Conservation (phyloP, 2,797 vertebrate species). For the Botia almorhae region DNA sequence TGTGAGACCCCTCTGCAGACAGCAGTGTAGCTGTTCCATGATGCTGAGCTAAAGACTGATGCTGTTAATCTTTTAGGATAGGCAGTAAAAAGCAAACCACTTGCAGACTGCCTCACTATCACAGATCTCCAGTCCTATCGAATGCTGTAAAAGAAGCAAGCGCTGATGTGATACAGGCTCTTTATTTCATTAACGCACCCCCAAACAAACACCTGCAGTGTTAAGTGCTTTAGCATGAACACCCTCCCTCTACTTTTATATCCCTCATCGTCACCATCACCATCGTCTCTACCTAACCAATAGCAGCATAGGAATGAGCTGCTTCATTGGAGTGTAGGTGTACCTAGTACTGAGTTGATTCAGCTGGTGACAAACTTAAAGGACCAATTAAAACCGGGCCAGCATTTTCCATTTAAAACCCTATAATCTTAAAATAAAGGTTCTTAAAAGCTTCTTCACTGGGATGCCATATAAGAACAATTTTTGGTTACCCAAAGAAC, state of each 20-base stretch:
- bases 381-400: too few relatives aligned
- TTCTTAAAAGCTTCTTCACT: too few relatives aligned
- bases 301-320: neutral
- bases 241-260: constrained; percentile 7
- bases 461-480: too few relatives aligned
- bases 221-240: constrained; percentile 59
- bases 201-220: constrained; percentile 57
- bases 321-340: too few relatives aligned
- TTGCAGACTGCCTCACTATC: constrained; percentile 54
- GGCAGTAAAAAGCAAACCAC: constrained; percentile 69
- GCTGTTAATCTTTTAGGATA: constrained; percentile 76
- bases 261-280: constrained; percentile 27
- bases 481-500: too few relatives aligned
- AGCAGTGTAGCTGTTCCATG: constrained; percentile 61
- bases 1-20: constrained; percentile 45
- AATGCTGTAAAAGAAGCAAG: constrained; percentile 60
- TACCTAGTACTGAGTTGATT: too few relatives aligned
- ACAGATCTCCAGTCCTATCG: constrained; percentile 51
- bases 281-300: constrained; percentile 23
- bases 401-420: neutral
- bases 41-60: constrained; percentile 75
- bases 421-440: too few relatives aligned
- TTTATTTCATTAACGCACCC: constrained; percentile 61
- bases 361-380: too few relatives aligned
- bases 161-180: constrained; percentile 65